These are phyloP conservation scores for Rhamnusium bicolor DNA, from an alignment of 2,888 invertebrate species.

Conservation along the genomic window DNA sequence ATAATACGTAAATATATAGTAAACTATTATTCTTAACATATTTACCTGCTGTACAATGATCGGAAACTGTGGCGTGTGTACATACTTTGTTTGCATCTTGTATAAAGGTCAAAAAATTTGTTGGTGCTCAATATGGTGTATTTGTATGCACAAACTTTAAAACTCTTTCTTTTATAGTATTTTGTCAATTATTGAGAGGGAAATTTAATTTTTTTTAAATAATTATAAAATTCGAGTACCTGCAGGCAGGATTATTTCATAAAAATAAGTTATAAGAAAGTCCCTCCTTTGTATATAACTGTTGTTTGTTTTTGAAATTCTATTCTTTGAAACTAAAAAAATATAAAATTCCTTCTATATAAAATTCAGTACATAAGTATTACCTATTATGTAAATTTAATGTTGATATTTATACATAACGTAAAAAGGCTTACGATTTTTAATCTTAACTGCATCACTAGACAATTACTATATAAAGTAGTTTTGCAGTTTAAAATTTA, in stretches of 20 bases:
- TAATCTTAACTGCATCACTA: slow-evolving; percentile 53
- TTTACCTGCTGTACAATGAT: slow-evolving; percentile 63
- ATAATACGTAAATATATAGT: slow-evolving; percentile 55
- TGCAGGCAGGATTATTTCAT: slow-evolving; percentile 64
- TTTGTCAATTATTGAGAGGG: slow-evolving; percentile 62
- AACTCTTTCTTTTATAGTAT: slow-evolving; percentile 49
- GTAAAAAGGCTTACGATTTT: slow-evolving; percentile 55
- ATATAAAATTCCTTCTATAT: slow-evolving; percentile 55
- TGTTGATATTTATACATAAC: slow-evolving; percentile 63
- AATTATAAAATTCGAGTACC: slow-evolving; percentile 60
- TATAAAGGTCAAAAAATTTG: slow-evolving; percentile 57
- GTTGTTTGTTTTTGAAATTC: slow-evolving; percentile 67
- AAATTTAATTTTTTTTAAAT: slow-evolving; percentile 48
- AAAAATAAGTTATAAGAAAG: slow-evolving; percentile 54
- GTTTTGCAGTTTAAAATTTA: slow-evolving; percentile 59
- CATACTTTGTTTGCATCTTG: slow-evolving; percentile 42
- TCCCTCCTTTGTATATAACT: slow-evolving; percentile 69
- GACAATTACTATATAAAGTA: slow-evolving; percentile 50
- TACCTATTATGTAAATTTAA: slow-evolving; percentile 65
- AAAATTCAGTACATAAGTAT: slow-evolving; percentile 57
- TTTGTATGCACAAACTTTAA: slow-evolving; percentile 59
- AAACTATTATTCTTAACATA: slow-evolving; percentile 53
- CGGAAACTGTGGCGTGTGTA: slow-evolving; percentile 44
- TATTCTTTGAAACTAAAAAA: slow-evolving; percentile 65
- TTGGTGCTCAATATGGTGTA: slow-evolving; percentile 67